Conservation (phyloP, 2,113 vertebrate genomes). For the Alces alces region DNA sequence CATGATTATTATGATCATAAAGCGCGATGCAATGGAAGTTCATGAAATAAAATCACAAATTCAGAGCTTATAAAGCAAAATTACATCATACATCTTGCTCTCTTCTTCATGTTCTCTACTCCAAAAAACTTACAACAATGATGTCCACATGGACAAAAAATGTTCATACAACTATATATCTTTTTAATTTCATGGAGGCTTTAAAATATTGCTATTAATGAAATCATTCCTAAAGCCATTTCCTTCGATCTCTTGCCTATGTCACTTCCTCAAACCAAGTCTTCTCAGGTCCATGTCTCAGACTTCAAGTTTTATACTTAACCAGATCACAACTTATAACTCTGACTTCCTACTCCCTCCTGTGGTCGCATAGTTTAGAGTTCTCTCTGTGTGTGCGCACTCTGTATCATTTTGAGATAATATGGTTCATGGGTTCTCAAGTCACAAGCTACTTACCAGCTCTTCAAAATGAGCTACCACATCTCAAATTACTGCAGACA, state of each 20-base stretch:
- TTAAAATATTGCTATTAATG: background rate
- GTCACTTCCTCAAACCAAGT: background rate
- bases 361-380: background rate
- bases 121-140: background rate
- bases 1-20: conserved; percentile 74
- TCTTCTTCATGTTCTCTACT: background rate
- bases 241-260: background rate
- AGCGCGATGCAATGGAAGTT: conserved; percentile 62
- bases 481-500: background rate
- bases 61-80: conserved; percentile 53
- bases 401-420: background rate
- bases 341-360: background rate
- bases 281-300: background rate
- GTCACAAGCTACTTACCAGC: background rate
- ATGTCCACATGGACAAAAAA: background rate
- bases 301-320: background rate
- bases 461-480: background rate
- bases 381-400: background rate
- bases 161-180: background rate
- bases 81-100: background rate
- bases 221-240: background rate
- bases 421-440: background rate
- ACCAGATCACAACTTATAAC: background rate
- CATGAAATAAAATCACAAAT: conserved; percentile 65
- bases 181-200: background rate